phyloP scores from a whole-genome alignment of 2,888 invertebrate genomes.

The Agriopis aurantiaria region DNA sequence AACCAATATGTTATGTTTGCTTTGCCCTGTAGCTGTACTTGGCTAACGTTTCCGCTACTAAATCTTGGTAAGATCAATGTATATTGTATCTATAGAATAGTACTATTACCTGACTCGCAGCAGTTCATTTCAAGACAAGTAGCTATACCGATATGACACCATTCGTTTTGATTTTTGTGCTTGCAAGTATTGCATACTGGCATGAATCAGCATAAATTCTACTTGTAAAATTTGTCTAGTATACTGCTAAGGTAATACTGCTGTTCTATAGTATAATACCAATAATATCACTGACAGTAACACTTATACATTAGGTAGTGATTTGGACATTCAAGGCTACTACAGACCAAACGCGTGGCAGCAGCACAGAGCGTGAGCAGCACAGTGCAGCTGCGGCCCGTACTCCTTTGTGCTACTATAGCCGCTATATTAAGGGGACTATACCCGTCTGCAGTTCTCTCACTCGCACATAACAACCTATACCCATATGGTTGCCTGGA shows the following conservation, averaged over 20 bases:
- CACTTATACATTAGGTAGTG: not conserved
- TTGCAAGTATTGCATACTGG: no score
- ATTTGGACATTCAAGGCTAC: not conserved
- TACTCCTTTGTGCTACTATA: no score
- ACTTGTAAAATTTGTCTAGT: not conserved
- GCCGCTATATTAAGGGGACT: no score
- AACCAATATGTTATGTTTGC: constrained; percentile 29
- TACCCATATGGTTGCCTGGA: no score
- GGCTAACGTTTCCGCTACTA: constrained; percentile 45
- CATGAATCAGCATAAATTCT: no score
- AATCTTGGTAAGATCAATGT: not conserved
- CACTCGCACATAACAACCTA: no score
- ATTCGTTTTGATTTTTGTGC: no score
- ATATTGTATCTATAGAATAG: not conserved
- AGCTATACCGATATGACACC: no score
- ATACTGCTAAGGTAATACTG: not conserved
- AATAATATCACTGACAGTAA: not conserved
- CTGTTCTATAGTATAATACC: not conserved
- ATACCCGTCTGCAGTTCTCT: no score
- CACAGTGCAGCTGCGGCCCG: no score
- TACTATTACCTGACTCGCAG: not conserved
- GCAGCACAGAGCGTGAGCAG: no score
- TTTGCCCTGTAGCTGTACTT: constrained; percentile 22
- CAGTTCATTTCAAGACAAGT: not conserved
- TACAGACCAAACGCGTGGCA: no score